A percentile compares a stretch with the other conserved stretches of the same genome.
These are phyloP conservation scores for Cyprinodon brontotheroides DNA, from an alignment of 2,113 vertebrate genomes.

Conservation along the genomic window DNA sequence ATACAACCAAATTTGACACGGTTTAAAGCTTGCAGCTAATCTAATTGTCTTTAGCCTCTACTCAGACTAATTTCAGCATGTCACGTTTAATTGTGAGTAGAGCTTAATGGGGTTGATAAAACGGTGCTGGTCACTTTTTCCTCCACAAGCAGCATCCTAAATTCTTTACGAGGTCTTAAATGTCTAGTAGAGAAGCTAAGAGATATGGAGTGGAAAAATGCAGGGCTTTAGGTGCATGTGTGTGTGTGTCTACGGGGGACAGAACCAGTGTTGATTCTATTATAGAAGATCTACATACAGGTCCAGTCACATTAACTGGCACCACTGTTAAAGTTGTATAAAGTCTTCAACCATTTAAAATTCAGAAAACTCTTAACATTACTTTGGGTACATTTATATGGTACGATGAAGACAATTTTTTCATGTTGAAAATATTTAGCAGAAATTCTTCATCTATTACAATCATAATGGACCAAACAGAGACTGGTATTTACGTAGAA, in stretches of 20 bases:
- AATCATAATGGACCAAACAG: neutral
- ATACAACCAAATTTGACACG: constrained; percentile 35
- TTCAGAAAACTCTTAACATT: neutral
- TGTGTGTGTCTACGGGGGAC: constrained; percentile 1
- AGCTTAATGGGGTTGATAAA: constrained; percentile 75
- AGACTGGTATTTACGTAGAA: neutral
- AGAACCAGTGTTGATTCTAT: neutral
- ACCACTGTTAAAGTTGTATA: neutral
- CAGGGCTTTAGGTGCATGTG: constrained; percentile 9
- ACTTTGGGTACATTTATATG: neutral
- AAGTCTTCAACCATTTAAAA: too few species aligned
- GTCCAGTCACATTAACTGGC: neutral
- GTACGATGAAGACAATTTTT: too few species aligned
- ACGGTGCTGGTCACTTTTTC: constrained; percentile 65
- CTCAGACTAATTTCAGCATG: constrained; percentile 56
- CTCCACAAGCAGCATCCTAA: constrained; percentile 68
- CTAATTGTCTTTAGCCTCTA: constrained; percentile 55
- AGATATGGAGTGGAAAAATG: constrained; percentile 30
- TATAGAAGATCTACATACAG: neutral
- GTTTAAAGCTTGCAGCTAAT: constrained; percentile 55
- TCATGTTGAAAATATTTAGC: neutral
- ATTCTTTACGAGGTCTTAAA: constrained; percentile 74
- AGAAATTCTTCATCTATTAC: neutral
- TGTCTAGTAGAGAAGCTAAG: constrained; percentile 48
- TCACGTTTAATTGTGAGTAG: constrained; percentile 69